phyloP scores from a whole-genome alignment of 2,797 vertebrate genomes.

The Cynopterus sphinx region DNA sequence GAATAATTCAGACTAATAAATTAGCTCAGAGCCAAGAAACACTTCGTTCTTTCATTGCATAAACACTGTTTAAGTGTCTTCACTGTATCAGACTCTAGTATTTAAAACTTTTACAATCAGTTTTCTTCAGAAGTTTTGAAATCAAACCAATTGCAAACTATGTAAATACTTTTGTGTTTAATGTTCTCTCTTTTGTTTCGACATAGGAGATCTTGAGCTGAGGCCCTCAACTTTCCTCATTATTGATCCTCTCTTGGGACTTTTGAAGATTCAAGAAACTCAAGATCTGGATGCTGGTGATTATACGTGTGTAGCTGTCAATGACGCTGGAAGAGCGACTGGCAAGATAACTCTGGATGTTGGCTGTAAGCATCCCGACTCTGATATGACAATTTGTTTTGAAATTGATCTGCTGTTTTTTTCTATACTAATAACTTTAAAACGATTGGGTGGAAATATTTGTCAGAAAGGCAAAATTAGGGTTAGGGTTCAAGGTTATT shows the following conservation, averaged over 20 bases:
- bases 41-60: not conserved
- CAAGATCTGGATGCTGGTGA: conserved; percentile 92
- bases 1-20: conserved; percentile 18
- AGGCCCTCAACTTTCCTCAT: conserved; percentile 87
- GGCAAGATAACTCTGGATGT: conserved; percentile 93
- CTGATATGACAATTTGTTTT: not conserved
- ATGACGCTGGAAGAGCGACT: conserved; percentile 91
- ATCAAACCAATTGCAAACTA: not conserved
- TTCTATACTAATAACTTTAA: not conserved
- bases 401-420: not conserved
- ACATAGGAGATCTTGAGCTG: conserved; percentile 90
- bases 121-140: conserved; percentile 36
- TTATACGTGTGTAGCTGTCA: conserved; percentile 94
- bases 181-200: conserved; percentile 44
- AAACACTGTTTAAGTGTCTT: not conserved
- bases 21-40: conserved; percentile 2
- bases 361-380: conserved; percentile 89
- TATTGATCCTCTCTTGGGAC: conserved; percentile 89
- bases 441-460: not conserved
- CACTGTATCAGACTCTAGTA: not conserved
- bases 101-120: not conserved
- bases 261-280: conserved; percentile 92
- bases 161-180: not conserved
- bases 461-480: conserved; percentile 16
- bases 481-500: not conserved